Conservation (phyloP, 2,797 vertebrate genomes). For the Tokudaia tokunoshimensis region DNA sequence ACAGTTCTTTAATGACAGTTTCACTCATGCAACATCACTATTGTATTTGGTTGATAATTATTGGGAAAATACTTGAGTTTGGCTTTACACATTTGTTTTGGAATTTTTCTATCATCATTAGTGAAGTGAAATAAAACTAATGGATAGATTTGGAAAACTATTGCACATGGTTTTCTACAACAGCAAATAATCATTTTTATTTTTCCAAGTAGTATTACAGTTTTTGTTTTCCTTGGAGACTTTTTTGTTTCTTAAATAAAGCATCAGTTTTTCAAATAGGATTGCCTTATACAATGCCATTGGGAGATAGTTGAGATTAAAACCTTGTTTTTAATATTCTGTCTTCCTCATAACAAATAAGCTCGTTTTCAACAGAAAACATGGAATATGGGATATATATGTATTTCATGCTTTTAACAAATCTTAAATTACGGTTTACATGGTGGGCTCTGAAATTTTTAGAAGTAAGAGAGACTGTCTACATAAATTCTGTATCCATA, state of each 20-base stretch:
- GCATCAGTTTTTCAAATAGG: background rate
- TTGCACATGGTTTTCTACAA: background rate
- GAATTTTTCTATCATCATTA: constrained; percentile 36
- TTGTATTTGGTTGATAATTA: background rate
- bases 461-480: background rate
- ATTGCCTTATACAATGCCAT: background rate
- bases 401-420: too few species aligned
- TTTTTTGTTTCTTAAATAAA: background rate
- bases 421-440: background rate
- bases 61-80: background rate
- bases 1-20: background rate
- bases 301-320: background rate
- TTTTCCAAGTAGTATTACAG: background rate
- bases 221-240: background rate
- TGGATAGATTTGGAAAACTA: background rate
- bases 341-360: constrained; percentile 28
- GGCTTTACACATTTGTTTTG: background rate
- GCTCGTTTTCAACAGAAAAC: background rate
- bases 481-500: background rate
- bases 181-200: background rate
- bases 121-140: constrained; percentile 1
- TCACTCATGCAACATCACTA: background rate
- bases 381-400: background rate
- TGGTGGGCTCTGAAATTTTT: background rate
- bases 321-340: constrained; percentile 59